phyloP scores from a whole-genome alignment of 2,113 vertebrate species.

The Lophura nycthemera region DNA sequence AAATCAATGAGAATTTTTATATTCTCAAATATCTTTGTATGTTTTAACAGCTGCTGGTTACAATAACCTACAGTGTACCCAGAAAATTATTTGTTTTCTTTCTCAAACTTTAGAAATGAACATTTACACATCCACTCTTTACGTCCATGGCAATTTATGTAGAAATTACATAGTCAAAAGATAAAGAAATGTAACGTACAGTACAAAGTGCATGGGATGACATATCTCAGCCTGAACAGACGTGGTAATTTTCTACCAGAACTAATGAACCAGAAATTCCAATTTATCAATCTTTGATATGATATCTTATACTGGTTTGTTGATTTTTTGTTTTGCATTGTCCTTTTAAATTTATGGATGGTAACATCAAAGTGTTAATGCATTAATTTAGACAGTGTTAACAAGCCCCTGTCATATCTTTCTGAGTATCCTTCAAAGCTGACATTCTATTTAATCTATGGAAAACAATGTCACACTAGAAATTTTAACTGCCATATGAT shows the following conservation, averaged over 20 bases:
- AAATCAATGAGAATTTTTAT: neutral
- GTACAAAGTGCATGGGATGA: neutral
- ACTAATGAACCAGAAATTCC: neutral
- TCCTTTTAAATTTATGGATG: neutral
- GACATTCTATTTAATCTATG: slow-evolving; percentile 18
- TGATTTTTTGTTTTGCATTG: slow-evolving; percentile 34
- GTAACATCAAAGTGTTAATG: slow-evolving; percentile 36
- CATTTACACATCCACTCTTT: neutral
- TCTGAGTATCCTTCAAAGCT: slow-evolving; percentile 4
- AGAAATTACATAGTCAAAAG: neutral
- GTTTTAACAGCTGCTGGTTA: neutral
- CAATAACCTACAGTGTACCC: neutral
- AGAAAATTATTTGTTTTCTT: neutral
- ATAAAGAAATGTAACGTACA: neutral
- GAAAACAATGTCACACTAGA: slow-evolving; percentile 8
- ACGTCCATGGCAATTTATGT: fast-evolving
- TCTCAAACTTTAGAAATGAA: neutral
- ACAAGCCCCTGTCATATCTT: neutral
- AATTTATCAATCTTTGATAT: slow-evolving; percentile 37
- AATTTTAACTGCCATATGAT: neutral
- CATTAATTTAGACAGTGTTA: slow-evolving; percentile 12
- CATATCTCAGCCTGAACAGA: neutral
- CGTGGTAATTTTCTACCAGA: neutral
- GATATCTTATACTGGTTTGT: neutral
- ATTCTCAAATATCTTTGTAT: neutral